phyloP scores from a whole-genome alignment of 64 coral and sea anemone species.

The Astreopora myriophthalma region DNA sequence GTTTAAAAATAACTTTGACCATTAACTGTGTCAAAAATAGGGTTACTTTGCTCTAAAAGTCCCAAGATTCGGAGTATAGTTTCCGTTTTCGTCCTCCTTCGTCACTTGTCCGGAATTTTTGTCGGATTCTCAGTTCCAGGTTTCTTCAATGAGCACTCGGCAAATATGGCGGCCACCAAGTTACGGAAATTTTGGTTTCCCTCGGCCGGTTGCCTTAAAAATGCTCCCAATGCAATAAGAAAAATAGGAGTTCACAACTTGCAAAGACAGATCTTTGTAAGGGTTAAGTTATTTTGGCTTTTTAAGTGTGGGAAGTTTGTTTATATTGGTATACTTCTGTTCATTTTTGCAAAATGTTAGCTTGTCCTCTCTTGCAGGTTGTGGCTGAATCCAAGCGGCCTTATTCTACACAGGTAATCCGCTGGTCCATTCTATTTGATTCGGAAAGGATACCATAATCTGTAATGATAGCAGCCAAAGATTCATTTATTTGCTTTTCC shows the following conservation, averaged over 20 bases:
- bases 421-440: not conserved
- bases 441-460: not conserved
- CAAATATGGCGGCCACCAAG: slow-evolving; percentile 20
- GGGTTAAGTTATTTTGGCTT: not conserved
- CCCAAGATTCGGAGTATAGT: not conserved
- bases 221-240: not conserved
- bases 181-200: not conserved
- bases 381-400: not conserved
- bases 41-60: not conserved
- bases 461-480: too few relatives aligned
- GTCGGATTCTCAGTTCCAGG: not conserved
- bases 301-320: not conserved
- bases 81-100: slow-evolving; percentile 8
- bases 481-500: too few relatives aligned
- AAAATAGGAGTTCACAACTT: not conserved
- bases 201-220: not conserved
- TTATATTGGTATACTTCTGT: not conserved
- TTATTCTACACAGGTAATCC: slow-evolving; percentile 24
- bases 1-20: too few relatives aligned
- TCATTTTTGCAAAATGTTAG: not conserved
- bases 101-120: slow-evolving; percentile 27
- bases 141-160: not conserved
- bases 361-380: not conserved
- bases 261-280: not conserved
- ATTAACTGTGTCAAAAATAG: too few relatives aligned